Percentiles rank a stretch among this genome's conserved stretches.
These are phyloP conservation scores for Gadus chalcogrammus DNA, from an alignment of 2,113 vertebrate genomes.

Conservation along the genomic window DNA sequence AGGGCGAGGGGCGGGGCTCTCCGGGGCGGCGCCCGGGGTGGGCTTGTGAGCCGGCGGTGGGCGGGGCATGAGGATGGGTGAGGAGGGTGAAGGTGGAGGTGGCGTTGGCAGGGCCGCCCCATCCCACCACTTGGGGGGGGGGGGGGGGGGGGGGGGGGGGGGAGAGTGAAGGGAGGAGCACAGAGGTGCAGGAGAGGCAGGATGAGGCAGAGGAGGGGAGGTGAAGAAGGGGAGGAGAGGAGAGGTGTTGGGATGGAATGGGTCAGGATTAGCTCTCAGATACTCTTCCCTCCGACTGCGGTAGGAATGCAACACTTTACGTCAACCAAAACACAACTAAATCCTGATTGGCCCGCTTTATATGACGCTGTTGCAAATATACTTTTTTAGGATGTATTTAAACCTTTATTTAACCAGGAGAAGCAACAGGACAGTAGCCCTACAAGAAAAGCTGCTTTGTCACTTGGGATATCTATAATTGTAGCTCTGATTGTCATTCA, in stretches of 20 bases:
- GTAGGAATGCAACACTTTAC: no score
- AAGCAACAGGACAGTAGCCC: no score
- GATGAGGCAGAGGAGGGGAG: neutral
- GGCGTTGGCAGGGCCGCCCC: neutral
- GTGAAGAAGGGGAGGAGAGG: neutral
- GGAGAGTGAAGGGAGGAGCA: conserved; percentile 16
- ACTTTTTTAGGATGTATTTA: no score
- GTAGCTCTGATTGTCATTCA: no score
- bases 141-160: neutral
- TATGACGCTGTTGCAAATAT: no score
- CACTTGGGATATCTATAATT: no score
- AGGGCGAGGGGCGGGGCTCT: conserved; percentile 42
- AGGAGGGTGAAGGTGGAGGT: conserved; percentile 24
- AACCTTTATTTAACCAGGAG: no score
- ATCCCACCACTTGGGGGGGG: conserved; percentile 16
- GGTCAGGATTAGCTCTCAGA: conserved; percentile 3
- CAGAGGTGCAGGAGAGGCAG: conserved; percentile 39
- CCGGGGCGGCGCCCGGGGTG: conserved; percentile 24
- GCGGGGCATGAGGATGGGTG: conserved; percentile 18
- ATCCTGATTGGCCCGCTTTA: no score
- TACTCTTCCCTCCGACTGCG: neutral
- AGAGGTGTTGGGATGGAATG: conserved; percentile 4
- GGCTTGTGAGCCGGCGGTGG: conserved; percentile 2
- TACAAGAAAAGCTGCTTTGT: no score
- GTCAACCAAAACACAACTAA: no score